Base-by-base conservation (phyloP, 2,797 vertebrate species). In the Balearica regulorum region DNA sequence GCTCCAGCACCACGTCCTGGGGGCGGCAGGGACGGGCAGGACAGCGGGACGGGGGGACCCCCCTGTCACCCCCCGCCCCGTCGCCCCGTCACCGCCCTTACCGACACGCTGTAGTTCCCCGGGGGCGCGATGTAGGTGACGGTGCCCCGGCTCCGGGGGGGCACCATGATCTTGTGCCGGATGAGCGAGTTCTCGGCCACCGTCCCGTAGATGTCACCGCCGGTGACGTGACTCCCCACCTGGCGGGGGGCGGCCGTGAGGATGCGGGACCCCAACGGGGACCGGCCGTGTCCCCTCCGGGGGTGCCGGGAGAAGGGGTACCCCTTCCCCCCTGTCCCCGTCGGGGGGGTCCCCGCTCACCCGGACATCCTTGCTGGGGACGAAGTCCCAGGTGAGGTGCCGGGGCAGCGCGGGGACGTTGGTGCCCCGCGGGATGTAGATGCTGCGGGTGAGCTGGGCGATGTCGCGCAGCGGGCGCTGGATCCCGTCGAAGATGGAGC, bases 401-500 rank as follows among this genome's bases (percentile, higher is more conserved):
- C 84, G 89, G 28, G 96, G 87, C 87, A 98, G 86, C 4, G 97
- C 95, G 0, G 94, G 83, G 29, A 97, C 58, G 31, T 96, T 97
- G 77, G 97, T 88, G 24, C 97, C 97, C 7, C 97, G 90, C 1
- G 97, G 97, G 84, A 98, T 98, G 94, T 98, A 98, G 87, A 98
- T 98, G 87, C 96, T 96, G 28, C 82, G 69, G 33, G 95, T 97
- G 24, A 96, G 70, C 43, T 85, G 71, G 3, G 97, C 79, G 78
- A 98, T 98, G 89, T 98, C 97, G 17, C 96, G 95, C 80, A 98
- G 81, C 22, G 97, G 97, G 0, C 97, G 95, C 87, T 98, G 97
- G 87, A 97, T 98, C 9, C 97, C 97, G 0, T 98, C 97, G 49
- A 98, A 98, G 78, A 98, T 98, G 95, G 97, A 97, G 16, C 97